Conservation (phyloP, 2,113 vertebrate species). For the Hippocampus guttulatus region DNA sequence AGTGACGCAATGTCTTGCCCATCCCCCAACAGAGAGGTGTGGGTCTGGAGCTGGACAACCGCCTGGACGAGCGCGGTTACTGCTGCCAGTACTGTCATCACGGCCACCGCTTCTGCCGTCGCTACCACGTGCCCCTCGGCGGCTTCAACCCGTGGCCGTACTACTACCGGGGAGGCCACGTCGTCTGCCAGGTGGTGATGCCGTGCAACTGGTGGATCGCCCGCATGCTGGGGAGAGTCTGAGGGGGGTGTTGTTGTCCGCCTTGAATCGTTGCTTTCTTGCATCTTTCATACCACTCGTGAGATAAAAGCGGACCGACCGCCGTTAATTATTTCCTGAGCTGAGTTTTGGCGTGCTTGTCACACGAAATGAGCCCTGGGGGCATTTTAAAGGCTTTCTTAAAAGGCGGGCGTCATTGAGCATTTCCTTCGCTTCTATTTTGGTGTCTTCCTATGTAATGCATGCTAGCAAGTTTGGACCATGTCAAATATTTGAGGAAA, state of each 20-base stretch:
- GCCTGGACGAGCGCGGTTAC: constrained; percentile 85
- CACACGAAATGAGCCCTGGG: constrained; percentile 34
- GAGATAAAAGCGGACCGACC: constrained; percentile 32
- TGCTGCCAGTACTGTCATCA: constrained; percentile 89
- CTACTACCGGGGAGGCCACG: constrained; percentile 90
- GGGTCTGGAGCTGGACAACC: constrained; percentile 85
- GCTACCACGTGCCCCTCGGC: constrained; percentile 85
- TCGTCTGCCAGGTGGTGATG: constrained; percentile 94
- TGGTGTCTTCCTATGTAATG: constrained; percentile 21
- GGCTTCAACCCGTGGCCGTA: constrained; percentile 92
- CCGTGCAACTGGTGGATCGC: constrained; percentile 98
- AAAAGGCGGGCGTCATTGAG: constrained; percentile 21
- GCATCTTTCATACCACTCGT: constrained; percentile 33
- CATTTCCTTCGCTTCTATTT: constrained; percentile 24
- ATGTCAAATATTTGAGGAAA: constrained; percentile 8
- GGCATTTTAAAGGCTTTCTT: constrained; percentile 23
- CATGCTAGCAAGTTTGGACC: constrained; percentile 22
- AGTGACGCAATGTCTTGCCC: constrained; percentile 48
- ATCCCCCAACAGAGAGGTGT: constrained; percentile 79
- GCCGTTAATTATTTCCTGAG: constrained; percentile 39
- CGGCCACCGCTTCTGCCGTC: constrained; percentile 85
- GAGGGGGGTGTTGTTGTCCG: constrained; percentile 36
- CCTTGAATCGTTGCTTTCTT: constrained; percentile 21
- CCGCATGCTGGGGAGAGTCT: constrained; percentile 89
- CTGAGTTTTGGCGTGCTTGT: constrained; percentile 27